phyloP scores from a whole-genome alignment of 2,888 invertebrate species.

The Tenthredo distinguenda region DNA sequence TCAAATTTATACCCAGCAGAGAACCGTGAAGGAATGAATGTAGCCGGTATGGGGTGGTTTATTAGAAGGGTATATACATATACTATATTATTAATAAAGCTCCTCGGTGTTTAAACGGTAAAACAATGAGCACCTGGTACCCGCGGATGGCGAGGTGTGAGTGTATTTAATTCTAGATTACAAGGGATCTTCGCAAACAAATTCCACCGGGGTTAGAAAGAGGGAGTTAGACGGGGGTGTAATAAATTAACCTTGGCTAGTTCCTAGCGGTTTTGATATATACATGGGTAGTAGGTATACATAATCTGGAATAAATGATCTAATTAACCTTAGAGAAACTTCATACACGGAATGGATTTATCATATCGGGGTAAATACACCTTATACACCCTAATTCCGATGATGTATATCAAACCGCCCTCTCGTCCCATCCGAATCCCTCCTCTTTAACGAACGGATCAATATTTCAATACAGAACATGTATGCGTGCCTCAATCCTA shows the following conservation, averaged over 20 bases:
- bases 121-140: conserved; percentile 49
- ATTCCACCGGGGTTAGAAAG: conserved; percentile 11
- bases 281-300: background rate
- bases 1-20: background rate
- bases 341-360: background rate
- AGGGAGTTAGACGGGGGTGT: background rate
- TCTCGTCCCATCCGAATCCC: background rate
- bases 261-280: background rate
- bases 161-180: conserved; percentile 47
- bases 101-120: conserved; percentile 35
- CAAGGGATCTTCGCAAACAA: conserved; percentile 39
- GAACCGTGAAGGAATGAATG: background rate
- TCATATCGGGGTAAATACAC: background rate
- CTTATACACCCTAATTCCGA: background rate
- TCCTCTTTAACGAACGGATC: background rate
- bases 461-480: background rate
- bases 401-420: background rate
- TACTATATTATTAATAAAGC: conserved; percentile 47
- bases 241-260: background rate
- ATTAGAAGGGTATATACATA: background rate
- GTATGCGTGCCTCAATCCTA: background rate
- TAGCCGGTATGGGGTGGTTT: conserved; percentile 26
- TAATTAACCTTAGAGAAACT: background rate
- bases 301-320: background rate
- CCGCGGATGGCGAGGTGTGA: background rate